These are phyloP conservation scores for Cercocebus atys DNA, from an alignment of 2,113 vertebrate species.

Conservation along the genomic window DNA sequence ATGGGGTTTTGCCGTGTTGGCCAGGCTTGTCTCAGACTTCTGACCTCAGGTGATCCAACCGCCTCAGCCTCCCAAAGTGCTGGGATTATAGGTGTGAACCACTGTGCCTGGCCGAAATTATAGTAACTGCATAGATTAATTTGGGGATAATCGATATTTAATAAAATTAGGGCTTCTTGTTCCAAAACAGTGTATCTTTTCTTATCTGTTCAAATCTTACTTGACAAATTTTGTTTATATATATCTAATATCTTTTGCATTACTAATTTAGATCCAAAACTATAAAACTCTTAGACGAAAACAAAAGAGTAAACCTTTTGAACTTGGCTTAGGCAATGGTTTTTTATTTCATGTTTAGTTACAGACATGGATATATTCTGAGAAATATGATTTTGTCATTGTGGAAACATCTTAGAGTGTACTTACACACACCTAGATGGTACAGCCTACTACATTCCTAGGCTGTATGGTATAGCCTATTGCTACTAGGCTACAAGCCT, in stretches of 20 bases:
- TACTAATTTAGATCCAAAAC: neutral
- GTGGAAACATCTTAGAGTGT: neutral
- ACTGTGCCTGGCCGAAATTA: neutral
- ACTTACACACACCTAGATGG: neutral
- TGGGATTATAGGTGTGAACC: too few species aligned
- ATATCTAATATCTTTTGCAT: neutral
- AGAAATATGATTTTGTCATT: neutral
- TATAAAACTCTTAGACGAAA: neutral
- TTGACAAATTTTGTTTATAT: neutral
- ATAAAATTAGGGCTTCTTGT: neutral
- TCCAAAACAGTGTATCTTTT: neutral
- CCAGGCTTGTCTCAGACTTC: too few species aligned
- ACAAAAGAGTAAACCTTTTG: neutral
- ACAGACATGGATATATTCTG: neutral
- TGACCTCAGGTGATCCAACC: too few species aligned
- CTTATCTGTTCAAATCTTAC: neutral
- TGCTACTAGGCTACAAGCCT: neutral
- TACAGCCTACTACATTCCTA: neutral
- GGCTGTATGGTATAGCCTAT: neutral
- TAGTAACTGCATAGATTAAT: neutral
- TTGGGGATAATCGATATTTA: neutral
- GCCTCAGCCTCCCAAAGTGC: rapidly evolving
- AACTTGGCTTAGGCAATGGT: neutral
- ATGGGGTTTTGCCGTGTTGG: too few species aligned
- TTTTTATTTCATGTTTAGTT: neutral